Evolutionary conservation across 2,797 vertebrate species (phyloP).

Genomic region (Distichodus sexfasciatus): DNA sequence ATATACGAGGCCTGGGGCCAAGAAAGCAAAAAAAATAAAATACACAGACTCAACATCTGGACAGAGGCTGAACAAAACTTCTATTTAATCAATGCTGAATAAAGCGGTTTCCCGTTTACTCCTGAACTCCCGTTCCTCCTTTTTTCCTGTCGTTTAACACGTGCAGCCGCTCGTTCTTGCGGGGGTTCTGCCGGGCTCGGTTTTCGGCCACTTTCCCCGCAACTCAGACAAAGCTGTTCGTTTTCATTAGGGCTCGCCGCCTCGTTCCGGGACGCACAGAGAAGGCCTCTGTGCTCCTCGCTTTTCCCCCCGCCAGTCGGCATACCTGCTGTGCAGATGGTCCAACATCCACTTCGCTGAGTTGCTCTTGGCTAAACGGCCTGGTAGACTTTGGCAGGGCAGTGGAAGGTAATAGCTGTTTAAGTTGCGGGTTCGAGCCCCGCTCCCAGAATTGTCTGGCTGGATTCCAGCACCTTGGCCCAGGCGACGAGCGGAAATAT

Average conservation of each 20-base stretch:
- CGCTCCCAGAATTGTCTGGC: constrained; percentile 42
- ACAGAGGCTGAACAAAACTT: constrained; percentile 95
- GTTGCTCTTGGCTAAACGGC: constrained; percentile 52
- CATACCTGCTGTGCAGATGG: constrained; percentile 37
- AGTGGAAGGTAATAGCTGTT: constrained; percentile 51
- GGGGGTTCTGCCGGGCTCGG: constrained; percentile 45
- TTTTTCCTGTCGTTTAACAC: constrained; percentile 35
- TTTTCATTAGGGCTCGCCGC: constrained; percentile 57
- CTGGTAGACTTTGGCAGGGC: constrained; percentile 51
- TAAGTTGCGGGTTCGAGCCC: constrained; percentile 54
- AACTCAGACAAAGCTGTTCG: constrained; percentile 47
- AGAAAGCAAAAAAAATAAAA: constrained; percentile 95
- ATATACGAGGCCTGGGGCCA: constrained; percentile 93
- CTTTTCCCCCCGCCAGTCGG: constrained; percentile 6
- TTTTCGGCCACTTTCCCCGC: constrained; percentile 51
- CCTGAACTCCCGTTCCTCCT: constrained; percentile 79
- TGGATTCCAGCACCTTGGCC: constrained; percentile 40
- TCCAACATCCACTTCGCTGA: constrained; percentile 52
- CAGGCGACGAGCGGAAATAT: constrained; percentile 55
- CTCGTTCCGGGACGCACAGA: constrained; percentile 48
- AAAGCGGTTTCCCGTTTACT: constrained; percentile 89
- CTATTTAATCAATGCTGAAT: constrained; percentile 98
- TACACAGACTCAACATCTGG: constrained; percentile 99
- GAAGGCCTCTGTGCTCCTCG: constrained; percentile 42
- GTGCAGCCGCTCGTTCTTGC: constrained; percentile 36